Conservation (phyloP, 2,888 invertebrate genomes). For the Melolontha melolontha region DNA sequence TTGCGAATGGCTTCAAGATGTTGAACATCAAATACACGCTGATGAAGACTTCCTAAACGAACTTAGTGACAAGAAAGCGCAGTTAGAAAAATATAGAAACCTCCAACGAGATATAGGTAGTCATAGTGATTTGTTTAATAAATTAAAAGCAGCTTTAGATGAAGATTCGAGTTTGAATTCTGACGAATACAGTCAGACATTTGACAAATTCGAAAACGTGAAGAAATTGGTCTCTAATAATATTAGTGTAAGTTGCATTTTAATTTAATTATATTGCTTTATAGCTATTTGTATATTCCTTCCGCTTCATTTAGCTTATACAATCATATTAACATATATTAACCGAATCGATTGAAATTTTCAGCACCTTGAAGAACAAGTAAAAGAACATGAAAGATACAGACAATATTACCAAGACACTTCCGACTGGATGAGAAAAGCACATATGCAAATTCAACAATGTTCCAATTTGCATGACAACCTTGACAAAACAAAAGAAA, state of each 20-base stretch:
- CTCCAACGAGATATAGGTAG: slow-evolving; percentile 85
- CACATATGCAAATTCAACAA: slow-evolving; percentile 85
- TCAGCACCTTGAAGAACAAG: slow-evolving; percentile 82
- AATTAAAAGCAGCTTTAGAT: slow-evolving; percentile 78
- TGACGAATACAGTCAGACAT: slow-evolving; percentile 77
- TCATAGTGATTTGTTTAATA: slow-evolving; percentile 82
- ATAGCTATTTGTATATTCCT: neutral
- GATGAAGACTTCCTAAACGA: slow-evolving; percentile 83
- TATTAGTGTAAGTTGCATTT: slow-evolving; percentile 62
- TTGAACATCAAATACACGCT: slow-evolving; percentile 84
- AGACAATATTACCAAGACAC: slow-evolving; percentile 85
- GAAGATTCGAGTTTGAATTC: slow-evolving; percentile 73
- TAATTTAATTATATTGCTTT: neutral
- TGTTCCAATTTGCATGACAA: slow-evolving; percentile 91
- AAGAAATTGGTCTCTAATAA: slow-evolving; percentile 75
- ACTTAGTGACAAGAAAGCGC: slow-evolving; percentile 90
- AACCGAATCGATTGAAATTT: slow-evolving; percentile 47
- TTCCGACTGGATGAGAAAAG: slow-evolving; percentile 86
- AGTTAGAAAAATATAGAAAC: slow-evolving; percentile 87
- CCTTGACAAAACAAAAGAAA: slow-evolving; percentile 80
- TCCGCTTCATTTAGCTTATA: neutral
- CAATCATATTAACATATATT: neutral
- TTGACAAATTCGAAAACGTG: slow-evolving; percentile 78
- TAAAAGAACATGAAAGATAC: slow-evolving; percentile 88
- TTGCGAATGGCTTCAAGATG: slow-evolving; percentile 89